Conservation (phyloP, 2,113 vertebrate species). For the Otocyon megalotis region DNA sequence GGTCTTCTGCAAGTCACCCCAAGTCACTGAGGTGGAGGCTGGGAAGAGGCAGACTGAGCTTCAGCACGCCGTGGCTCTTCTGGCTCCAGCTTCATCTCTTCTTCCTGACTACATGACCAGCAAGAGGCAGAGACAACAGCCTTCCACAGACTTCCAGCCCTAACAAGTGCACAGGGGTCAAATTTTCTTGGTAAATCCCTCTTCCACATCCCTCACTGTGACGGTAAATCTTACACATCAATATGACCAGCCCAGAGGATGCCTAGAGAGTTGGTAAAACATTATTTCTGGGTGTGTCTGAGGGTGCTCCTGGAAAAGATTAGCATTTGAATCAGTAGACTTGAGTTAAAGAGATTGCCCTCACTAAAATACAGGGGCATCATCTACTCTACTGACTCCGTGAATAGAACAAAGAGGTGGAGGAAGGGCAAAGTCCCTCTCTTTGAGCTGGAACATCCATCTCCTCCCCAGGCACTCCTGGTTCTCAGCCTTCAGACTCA, state of each 20-base stretch:
- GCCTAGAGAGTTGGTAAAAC: background rate
- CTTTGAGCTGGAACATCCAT: background rate
- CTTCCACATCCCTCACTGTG: background rate
- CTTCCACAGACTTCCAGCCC: background rate
- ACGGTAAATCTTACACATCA: background rate
- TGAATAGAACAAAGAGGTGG: background rate
- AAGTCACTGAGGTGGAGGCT: background rate
- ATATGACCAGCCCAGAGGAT: background rate
- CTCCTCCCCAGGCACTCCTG: background rate
- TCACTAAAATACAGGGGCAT: background rate
- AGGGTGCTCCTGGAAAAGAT: background rate
- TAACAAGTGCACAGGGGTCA: fast-evolving
- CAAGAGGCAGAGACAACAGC: background rate
- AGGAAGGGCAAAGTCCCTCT: background rate
- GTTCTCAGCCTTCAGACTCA: background rate
- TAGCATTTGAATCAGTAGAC: background rate
- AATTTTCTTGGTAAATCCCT: background rate
- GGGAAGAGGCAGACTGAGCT: background rate
- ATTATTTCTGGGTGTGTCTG: background rate
- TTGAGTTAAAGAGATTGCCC: background rate
- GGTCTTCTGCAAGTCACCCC: background rate
- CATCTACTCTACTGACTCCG: too few species aligned
- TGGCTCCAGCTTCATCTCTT: background rate
- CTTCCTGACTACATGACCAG: background rate
- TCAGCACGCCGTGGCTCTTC: too few species aligned